phyloP scores from a whole-genome alignment of 2,797 vertebrate species.

The Tangara arthus region DNA sequence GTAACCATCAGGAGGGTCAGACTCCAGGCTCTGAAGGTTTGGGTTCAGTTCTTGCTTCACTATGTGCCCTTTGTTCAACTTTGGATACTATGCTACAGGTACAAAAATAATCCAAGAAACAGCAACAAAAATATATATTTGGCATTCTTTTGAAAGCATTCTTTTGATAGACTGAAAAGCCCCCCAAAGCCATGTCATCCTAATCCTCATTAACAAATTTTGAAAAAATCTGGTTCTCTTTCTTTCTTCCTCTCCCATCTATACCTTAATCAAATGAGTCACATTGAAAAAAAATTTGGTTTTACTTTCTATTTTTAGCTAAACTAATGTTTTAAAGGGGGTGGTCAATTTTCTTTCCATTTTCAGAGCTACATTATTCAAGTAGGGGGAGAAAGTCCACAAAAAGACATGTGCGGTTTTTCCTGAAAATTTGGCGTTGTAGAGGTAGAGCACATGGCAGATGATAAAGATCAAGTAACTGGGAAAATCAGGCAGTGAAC shows the following conservation, averaged over 20 bases:
- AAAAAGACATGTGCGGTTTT: not conserved
- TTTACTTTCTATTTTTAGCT: not conserved
- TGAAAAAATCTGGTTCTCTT: not conserved
- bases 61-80: not conserved
- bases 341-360: not conserved
- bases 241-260: not conserved
- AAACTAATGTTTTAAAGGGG: not conserved
- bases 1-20: not conserved
- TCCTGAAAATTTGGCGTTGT: not conserved
- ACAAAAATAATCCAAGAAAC: not conserved
- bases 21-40: not conserved
- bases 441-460: not conserved
- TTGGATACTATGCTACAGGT: not conserved
- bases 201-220: not conserved
- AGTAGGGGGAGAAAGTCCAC: accelerated
- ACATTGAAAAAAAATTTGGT: not conserved
- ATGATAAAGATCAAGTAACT: not conserved
- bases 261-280: not conserved
- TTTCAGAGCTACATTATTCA: not conserved
- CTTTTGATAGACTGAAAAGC: not conserved
- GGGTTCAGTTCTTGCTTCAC: not conserved
- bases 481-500: not conserved
- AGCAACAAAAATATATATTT: not conserved
- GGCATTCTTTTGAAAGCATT: not conserved
- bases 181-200: not conserved